Evolutionary conservation across 2,113 vertebrate species (phyloP).

Genomic region (Amphiprion ocellaris): DNA sequence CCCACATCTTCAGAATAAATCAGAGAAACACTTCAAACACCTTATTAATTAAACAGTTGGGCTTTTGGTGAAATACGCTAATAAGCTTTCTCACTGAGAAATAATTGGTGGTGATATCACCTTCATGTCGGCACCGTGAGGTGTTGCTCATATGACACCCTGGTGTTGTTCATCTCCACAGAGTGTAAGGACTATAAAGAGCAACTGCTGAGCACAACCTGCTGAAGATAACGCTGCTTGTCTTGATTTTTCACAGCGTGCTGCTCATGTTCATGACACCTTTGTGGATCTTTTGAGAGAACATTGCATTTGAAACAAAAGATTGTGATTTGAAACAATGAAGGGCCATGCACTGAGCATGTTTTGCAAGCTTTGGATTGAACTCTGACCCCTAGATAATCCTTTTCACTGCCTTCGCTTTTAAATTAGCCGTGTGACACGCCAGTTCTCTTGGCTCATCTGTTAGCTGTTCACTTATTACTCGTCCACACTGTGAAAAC

Average conservation of each 20-base stretch:
- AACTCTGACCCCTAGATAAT: conserved; percentile 83
- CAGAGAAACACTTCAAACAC: too few species aligned
- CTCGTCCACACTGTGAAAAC: neutral
- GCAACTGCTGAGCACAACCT: too few species aligned
- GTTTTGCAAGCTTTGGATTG: conserved; percentile 80
- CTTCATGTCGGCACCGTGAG: too few species aligned
- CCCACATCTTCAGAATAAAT: too few species aligned
- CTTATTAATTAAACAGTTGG: too few species aligned
- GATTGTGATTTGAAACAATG: conserved; percentile 68
- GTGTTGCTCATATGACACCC: too few species aligned
- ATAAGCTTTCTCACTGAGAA: too few species aligned
- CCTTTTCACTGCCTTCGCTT: conserved; percentile 80
- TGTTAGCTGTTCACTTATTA: conserved; percentile 64
- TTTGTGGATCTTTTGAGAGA: conserved; percentile 18
- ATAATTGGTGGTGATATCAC: too few species aligned
- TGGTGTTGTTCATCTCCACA: too few species aligned
- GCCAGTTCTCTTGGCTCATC: conserved; percentile 66
- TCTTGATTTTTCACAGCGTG: conserved; percentile 8
- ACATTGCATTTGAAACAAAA: conserved; percentile 53
- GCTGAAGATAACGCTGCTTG: conserved; percentile 13
- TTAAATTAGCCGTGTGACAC: conserved; percentile 85
- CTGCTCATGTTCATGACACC: conserved; percentile 19
- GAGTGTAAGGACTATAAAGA: too few species aligned
- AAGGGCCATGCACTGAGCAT: conserved; percentile 53
- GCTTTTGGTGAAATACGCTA: too few species aligned